Conservation (phyloP, 2,113 vertebrate genomes). For the Micromys minutus region DNA sequence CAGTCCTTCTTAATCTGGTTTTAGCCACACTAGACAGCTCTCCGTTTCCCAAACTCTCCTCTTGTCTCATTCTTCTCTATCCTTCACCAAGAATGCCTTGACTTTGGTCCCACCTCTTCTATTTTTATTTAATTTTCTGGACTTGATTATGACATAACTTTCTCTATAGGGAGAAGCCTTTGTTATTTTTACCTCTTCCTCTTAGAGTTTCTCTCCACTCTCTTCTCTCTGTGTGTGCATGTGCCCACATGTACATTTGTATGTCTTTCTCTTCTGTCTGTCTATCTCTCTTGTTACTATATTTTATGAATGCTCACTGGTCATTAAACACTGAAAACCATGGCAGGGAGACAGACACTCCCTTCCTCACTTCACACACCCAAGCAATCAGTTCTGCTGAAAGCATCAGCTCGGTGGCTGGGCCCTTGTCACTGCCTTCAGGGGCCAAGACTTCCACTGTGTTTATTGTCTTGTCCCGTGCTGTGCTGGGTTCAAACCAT, state of each 20-base stretch:
- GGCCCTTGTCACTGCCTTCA: background rate
- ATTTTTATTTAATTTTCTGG: background rate
- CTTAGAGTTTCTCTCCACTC: background rate
- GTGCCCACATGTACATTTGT: too few relatives aligned
- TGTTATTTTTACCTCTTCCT: background rate
- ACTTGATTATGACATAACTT: background rate
- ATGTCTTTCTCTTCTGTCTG: background rate
- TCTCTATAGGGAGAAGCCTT: background rate
- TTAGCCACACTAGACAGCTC: fast-evolving
- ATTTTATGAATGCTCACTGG: background rate
- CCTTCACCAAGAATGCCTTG: background rate
- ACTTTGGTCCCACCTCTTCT: background rate
- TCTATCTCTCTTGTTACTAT: background rate
- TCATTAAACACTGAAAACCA: background rate
- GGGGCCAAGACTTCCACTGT: background rate
- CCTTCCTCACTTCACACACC: background rate
- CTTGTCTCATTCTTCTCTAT: background rate
- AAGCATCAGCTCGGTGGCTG: background rate
- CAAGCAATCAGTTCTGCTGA: background rate
- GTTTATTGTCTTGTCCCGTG: too few relatives aligned
- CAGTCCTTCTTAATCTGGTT: background rate
- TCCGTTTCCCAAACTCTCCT: background rate
- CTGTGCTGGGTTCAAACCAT: background rate
- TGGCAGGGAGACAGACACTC: background rate
- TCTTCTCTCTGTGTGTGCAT: background rate